Conservation (phyloP, 1,140 invertebrate species). For the Bombus picipes region DNA sequence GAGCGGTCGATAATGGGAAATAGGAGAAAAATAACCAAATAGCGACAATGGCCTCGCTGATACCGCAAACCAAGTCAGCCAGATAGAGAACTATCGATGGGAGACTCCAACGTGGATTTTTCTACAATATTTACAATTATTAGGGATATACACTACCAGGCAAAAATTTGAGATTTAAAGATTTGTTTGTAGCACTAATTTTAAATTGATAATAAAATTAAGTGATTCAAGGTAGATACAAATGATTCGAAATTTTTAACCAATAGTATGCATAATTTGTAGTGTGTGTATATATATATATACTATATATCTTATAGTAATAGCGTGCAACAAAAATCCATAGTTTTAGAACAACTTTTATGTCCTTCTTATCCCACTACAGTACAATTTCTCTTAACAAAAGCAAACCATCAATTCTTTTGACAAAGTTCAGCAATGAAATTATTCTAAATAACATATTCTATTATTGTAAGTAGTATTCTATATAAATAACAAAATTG, state of each 20-base stretch:
- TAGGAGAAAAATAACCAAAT: constrained; percentile 67
- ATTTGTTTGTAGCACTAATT: too few species aligned
- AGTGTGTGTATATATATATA: too few species aligned
- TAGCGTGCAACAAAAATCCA: not conserved
- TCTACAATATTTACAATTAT: constrained; percentile 51
- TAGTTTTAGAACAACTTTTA: too few species aligned
- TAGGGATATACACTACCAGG: not conserved
- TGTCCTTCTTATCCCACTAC: too few species aligned
- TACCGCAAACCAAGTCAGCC: constrained; percentile 64
- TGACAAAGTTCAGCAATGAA: too few species aligned
- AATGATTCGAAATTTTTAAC: too few species aligned
- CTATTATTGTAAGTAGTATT: not conserved
- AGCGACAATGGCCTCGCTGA: constrained; percentile 59
- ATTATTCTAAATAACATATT: not conserved
- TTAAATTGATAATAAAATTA: too few species aligned
- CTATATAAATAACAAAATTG: not conserved
- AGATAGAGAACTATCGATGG: constrained; percentile 68
- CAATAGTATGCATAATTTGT: too few species aligned
- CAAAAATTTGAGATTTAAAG: too few species aligned
- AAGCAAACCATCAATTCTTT: too few species aligned
- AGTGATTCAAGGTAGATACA: too few species aligned
- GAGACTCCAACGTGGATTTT: constrained; percentile 69
- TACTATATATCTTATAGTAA: not conserved
- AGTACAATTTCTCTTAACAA: too few species aligned
- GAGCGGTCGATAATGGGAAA: constrained; percentile 54